Conservation (phyloP, 2,888 invertebrate species). For the Tenthredo distinguenda region DNA sequence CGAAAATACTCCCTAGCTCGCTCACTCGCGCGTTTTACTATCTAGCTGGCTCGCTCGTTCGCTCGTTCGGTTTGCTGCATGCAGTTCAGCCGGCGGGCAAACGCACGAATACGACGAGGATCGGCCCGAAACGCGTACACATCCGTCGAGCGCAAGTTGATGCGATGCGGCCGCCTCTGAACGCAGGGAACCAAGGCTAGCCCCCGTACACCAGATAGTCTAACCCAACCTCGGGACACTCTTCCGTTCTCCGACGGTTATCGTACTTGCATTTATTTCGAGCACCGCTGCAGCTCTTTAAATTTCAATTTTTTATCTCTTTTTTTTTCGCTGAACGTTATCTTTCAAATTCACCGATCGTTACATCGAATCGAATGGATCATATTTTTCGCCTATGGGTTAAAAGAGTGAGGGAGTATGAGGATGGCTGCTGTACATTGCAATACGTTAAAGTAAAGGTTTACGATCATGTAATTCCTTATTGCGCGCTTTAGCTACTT, state of each 20-base stretch:
- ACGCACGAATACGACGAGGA: slow-evolving; percentile 67
- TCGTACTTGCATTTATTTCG: slow-evolving; percentile 7
- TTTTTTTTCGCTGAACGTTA: background rate
- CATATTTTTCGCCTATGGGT: no score
- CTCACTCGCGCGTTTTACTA: slow-evolving; percentile 57
- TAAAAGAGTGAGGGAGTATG: background rate
- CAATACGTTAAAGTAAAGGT: slow-evolving; percentile 29
- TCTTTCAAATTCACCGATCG: no score
- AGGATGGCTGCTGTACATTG: background rate
- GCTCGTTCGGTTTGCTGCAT: slow-evolving; percentile 64
- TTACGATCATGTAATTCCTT: slow-evolving; percentile 23
- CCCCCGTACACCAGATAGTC: slow-evolving; percentile 14
- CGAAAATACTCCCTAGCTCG: slow-evolving; percentile 71
- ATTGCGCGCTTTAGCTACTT: slow-evolving; percentile 25
- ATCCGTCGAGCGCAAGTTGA: slow-evolving; percentile 35
- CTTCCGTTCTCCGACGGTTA: slow-evolving; percentile 45
- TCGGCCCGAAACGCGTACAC: slow-evolving; percentile 54
- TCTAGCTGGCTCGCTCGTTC: slow-evolving; percentile 64
- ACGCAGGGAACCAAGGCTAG: slow-evolving; percentile 49
- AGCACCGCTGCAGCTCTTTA: slow-evolving; percentile 5
- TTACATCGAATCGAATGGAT: no score
- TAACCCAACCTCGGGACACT: slow-evolving; percentile 29
- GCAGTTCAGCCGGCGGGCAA: slow-evolving; percentile 55
- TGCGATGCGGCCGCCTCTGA: slow-evolving; percentile 35
- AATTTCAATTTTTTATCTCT: background rate